Evolutionary conservation across 2,888 invertebrate genomes (phyloP).

Genomic region (Formica aserva): DNA sequence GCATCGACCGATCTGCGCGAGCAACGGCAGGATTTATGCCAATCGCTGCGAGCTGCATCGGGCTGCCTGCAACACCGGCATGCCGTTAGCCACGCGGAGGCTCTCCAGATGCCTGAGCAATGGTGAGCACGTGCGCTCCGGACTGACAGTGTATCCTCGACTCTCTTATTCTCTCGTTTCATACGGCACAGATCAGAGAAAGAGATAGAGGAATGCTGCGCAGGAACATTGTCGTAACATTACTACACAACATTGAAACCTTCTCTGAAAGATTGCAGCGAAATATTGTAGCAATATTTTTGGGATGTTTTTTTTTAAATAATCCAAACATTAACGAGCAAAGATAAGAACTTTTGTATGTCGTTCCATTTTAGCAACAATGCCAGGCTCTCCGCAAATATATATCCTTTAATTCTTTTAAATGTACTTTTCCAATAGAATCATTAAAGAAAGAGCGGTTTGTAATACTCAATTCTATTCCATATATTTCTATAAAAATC

Average conservation of each 20-base stretch:
- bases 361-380: background rate
- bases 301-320: background rate
- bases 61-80: constrained; percentile 88
- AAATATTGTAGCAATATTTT: background rate
- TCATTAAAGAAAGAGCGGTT: background rate
- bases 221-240: background rate
- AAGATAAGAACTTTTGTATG: background rate
- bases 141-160: too few species aligned
- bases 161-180: background rate
- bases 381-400: background rate
- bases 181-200: background rate
- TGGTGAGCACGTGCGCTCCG: constrained; percentile 64
- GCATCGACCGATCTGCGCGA: constrained; percentile 89
- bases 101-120: constrained; percentile 81
- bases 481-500: background rate
- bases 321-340: background rate
- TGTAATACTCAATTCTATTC: background rate
- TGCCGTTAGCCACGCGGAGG: constrained; percentile 86
- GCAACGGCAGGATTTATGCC: constrained; percentile 89
- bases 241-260: too few species aligned
- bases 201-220: too few species aligned
- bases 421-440: background rate
- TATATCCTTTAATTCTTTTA: background rate
- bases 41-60: constrained; percentile 90
- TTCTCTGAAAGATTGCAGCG: background rate